Evolutionary conservation across 2,797 vertebrate species (phyloP), one percentile per base, ranked within the genome.

Genomic region (Myripristis jacobus): DNA sequence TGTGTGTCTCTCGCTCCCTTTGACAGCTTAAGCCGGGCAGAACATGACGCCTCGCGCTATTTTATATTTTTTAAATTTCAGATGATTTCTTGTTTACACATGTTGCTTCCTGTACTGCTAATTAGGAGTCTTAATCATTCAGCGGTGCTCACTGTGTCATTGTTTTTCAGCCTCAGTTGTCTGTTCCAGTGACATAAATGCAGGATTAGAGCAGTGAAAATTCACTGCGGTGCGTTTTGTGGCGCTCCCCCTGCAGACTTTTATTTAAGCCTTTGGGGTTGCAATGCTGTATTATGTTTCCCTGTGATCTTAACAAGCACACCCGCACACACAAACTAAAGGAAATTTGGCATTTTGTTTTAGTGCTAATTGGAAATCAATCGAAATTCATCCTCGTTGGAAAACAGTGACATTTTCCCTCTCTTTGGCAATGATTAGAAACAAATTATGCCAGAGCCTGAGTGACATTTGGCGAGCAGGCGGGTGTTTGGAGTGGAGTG

Each of bases 351-450:
- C 59, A 76, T 85, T 90, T 81, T 85, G 59, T 74, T 80, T 76
- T 63, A 43, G 58, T 68, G 67, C 79, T 88, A 87, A 91, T 88
- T 83, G 81, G 71, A 89, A 90, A 91, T 90, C 87, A 90, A 89
- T 92, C 46, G 36, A 54, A 79, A 85, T 83, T 73, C 67, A 73
- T 87, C 83, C 80, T 82, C 66, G 34, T 69, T 43, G 66, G 82
- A 88, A 87, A 83, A 83, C 56, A 25, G 46, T 91, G 88, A 88
- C 86, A 91, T 90, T 89, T 87, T 74, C 56, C 38, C 24, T 22
- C 73, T 87, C 55, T 84, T 86, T 86, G 73, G 72, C 76, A 73
- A 77, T 87, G 77, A 91, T 89, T 87, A 86, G 66, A 87, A 84
- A 88, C 80, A 85, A 90, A 92, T 90, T 84, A 91, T 85, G 70